These are phyloP conservation scores for Leguminivora glycinivorella DNA, from an alignment of 1,140 invertebrate genomes.

Conservation along the genomic window DNA sequence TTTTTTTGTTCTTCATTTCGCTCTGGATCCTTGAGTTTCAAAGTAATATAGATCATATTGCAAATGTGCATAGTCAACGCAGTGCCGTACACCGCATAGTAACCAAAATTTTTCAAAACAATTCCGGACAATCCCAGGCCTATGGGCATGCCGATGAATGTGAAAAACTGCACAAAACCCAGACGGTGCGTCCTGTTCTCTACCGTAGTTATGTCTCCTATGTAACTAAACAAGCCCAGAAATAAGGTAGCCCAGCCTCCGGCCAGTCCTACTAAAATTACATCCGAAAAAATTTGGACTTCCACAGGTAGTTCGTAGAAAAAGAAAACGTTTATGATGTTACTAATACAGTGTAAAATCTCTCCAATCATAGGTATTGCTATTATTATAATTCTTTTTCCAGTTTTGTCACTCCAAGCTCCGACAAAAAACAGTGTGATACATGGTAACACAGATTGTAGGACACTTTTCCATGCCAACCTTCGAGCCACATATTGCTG, in stretches of 20 bases:
- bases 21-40: constrained; percentile 78
- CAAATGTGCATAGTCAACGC: constrained; percentile 51
- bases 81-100: constrained; percentile 65
- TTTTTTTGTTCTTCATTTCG: constrained; percentile 80
- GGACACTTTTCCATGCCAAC: constrained; percentile 54
- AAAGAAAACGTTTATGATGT: constrained; percentile 76
- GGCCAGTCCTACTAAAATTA: constrained; percentile 72
- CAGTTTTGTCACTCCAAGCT: constrained; percentile 78
- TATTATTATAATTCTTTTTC: constrained; percentile 80
- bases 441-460: constrained; percentile 74
- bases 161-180: constrained; percentile 78
- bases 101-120: constrained; percentile 63
- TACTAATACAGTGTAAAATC: constrained; percentile 61
- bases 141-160: constrained; percentile 73
- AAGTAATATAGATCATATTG: constrained; percentile 58
- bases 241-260: constrained; percentile 78
- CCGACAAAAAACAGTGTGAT: constrained; percentile 82
- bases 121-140: constrained; percentile 71
- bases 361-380: constrained; percentile 73
- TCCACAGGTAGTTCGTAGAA: constrained; percentile 73
- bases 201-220: constrained; percentile 78
- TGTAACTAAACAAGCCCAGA: constrained; percentile 78
- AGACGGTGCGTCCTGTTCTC: constrained; percentile 79
- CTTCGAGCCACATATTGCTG: constrained; percentile 54
- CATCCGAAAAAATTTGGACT: constrained; percentile 71